These are phyloP conservation scores for Lepidurus arcticus DNA, from an alignment of 1,140 invertebrate species.

Conservation along the genomic window DNA sequence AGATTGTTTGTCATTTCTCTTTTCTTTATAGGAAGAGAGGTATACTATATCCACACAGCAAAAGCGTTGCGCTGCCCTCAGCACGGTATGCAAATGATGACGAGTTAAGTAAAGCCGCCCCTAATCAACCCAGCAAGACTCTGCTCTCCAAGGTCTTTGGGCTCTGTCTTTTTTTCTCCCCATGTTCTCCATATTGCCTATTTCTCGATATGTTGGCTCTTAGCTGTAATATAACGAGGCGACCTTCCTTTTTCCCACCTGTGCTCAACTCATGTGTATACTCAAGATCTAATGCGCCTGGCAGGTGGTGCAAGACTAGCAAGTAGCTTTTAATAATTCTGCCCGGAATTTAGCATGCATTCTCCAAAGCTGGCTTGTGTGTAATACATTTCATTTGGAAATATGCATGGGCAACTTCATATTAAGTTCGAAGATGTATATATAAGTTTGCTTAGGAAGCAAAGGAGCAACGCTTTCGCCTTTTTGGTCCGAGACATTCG, in stretches of 20 bases:
- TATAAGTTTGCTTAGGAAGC: neutral
- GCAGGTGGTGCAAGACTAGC: constrained; percentile 1
- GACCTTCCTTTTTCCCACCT: neutral
- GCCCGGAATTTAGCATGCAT: neutral
- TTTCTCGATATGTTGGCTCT: neutral
- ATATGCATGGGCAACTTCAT: neutral
- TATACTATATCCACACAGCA: neutral
- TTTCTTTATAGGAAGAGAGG: too few relatives aligned
- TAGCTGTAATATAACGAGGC: neutral
- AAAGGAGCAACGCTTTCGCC: neutral
- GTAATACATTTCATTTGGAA: neutral
- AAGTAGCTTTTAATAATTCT: neutral
- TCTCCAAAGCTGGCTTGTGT: neutral
- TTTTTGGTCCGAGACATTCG: neutral
- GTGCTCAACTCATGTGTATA: constrained; percentile 3
- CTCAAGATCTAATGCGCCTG: neutral
- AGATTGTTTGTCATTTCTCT: too few relatives aligned
- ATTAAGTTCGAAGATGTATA: too few relatives aligned
- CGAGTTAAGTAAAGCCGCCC: neutral
- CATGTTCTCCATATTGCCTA: neutral
- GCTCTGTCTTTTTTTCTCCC: neutral
- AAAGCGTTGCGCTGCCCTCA: neutral
- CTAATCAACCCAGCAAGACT: neutral
- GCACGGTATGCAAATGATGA: neutral
- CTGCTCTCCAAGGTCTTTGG: neutral